phyloP scores from a whole-genome alignment of 2,113 vertebrate species.

The Pedetes capensis region DNA sequence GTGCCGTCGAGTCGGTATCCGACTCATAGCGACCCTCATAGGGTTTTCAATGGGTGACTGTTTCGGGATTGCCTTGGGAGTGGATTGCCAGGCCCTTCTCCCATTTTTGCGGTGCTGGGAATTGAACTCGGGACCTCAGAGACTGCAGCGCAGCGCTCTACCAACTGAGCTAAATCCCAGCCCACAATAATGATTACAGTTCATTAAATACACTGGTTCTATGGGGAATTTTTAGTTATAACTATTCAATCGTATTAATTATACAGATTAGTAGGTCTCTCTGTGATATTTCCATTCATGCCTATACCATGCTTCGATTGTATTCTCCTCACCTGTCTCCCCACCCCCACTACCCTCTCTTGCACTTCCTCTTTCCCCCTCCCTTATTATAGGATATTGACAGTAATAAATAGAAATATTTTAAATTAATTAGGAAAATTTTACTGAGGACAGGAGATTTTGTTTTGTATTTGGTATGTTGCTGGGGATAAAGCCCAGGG shows the following conservation, averaged over 20 bases:
- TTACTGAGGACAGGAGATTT: background rate
- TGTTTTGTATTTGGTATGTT: background rate
- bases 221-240: too few species aligned
- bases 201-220: background rate
- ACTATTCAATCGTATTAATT: background rate
- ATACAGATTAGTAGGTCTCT: background rate
- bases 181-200: too few species aligned
- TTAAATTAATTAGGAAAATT: background rate
- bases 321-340: too few species aligned
- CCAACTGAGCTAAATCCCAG: too few species aligned
- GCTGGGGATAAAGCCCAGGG: background rate
- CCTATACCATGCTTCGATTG: background rate
- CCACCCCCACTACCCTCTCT: background rate
- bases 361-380: background rate
- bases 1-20: too few species aligned
- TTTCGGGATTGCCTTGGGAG: too few species aligned
- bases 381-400: background rate
- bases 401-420: background rate
- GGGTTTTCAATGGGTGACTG: too few species aligned
- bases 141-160: too few species aligned
- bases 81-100: too few species aligned
- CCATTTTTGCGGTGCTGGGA: too few species aligned
- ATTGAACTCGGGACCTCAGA: too few species aligned
- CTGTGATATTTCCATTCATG: background rate
- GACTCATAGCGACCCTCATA: too few species aligned